phyloP scores from a whole-genome alignment of 37 sponge, comb jelly and placozoan species.

The Ianthella basta region DNA sequence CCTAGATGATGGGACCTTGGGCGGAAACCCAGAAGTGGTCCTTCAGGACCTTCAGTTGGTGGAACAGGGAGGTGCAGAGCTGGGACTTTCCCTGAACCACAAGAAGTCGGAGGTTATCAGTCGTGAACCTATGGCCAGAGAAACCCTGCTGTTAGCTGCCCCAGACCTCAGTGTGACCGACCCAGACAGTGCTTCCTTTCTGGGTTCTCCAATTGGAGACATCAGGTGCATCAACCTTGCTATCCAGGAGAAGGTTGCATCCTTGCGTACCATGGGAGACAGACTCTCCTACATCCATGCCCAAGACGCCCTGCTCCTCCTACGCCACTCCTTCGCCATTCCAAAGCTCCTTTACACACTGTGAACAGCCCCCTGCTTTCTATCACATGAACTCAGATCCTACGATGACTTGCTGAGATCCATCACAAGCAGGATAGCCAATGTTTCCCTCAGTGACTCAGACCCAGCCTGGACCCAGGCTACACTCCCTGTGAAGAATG shows the following conservation, averaged over 20 bases:
- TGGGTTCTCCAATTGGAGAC: too few species aligned
- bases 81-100: too few species aligned
- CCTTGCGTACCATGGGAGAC: not conserved
- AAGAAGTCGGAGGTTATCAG: not conserved
- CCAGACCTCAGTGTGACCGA: too few species aligned
- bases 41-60: not conserved
- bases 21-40: too few species aligned
- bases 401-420: slow-evolving; percentile 27
- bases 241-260: too few species aligned
- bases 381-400: not conserved
- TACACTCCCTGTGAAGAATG: slow-evolving; percentile 36
- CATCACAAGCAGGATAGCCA: slow-evolving; percentile 14
- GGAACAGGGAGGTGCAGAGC: too few species aligned
- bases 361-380: slow-evolving; percentile 42
- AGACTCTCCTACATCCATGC: slow-evolving; percentile 22
- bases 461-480: slow-evolving; percentile 51
- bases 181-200: too few species aligned
- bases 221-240: too few species aligned
- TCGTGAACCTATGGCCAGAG: too few species aligned
- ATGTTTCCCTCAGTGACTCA: slow-evolving; percentile 8
- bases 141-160: too few species aligned
- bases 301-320: slow-evolving; percentile 45
- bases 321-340: slow-evolving; percentile 46
- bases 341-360: slow-evolving; percentile 44
- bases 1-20: too few species aligned